Evolutionary conservation across 2,888 invertebrate genomes (phyloP).

Genomic region (Clunio marinus): DNA sequence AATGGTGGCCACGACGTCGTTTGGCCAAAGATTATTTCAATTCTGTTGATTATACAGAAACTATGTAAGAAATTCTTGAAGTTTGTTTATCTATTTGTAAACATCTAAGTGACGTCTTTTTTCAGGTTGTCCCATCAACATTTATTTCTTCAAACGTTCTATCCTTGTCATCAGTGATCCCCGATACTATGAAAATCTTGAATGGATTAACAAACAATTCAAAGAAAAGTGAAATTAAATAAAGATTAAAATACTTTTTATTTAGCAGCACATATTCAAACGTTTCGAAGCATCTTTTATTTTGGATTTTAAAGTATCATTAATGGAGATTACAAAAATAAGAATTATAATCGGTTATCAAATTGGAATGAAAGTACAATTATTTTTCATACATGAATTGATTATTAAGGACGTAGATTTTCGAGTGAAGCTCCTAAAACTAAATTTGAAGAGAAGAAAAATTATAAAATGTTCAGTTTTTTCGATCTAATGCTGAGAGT

Average conservation of each 20-base stretch:
- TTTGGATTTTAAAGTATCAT: not conserved
- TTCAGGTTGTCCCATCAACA: slow-evolving; percentile 17
- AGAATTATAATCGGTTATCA: not conserved
- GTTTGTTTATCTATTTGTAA: no score
- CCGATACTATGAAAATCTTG: slow-evolving; percentile 4
- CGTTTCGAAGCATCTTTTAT: slow-evolving; percentile 2
- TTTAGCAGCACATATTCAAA: not conserved
- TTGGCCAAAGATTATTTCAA: not conserved
- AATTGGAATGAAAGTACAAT: slow-evolving; percentile 6
- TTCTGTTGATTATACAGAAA: not conserved
- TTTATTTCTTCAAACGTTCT: slow-evolving; percentile 25
- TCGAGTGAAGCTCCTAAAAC: not conserved
- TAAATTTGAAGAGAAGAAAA: not conserved
- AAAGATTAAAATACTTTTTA: not conserved
- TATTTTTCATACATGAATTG: not conserved
- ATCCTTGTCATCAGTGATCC: slow-evolving; percentile 4
- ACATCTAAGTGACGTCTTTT: not conserved
- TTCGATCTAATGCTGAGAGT: not conserved
- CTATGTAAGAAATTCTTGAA: slow-evolving; percentile 9
- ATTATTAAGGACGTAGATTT: no score
- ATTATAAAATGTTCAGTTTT: not conserved
- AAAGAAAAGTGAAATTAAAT: not conserved
- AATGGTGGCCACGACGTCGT: not conserved
- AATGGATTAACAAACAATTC: not conserved
- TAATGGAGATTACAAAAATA: slow-evolving; percentile 6